These are phyloP conservation scores for Cranoglanis bouderius DNA, from an alignment of 2,113 vertebrate species.

Conservation along the genomic window DNA sequence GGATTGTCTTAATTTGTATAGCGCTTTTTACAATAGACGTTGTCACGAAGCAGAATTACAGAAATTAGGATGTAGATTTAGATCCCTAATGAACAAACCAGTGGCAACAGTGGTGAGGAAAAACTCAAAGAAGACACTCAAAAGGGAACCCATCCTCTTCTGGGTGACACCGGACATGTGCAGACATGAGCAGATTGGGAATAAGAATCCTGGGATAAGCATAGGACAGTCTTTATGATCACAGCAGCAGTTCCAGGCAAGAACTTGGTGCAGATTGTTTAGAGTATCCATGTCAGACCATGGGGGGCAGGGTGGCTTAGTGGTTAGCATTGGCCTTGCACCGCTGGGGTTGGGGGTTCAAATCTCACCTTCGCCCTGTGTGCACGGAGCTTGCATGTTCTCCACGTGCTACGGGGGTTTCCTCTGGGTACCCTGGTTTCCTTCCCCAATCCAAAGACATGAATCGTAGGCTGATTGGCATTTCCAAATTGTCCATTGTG, in stretches of 20 bases:
- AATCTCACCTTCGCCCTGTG: too few species aligned
- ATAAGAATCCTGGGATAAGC: not conserved
- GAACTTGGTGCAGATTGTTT: not conserved
- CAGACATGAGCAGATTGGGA: not conserved
- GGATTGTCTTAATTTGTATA: not conserved
- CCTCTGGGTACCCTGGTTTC: too few species aligned
- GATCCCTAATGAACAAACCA: not conserved
- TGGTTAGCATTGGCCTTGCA: too few species aligned
- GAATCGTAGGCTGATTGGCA: too few species aligned
- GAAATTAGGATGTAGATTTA: not conserved
- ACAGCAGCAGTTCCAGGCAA: not conserved
- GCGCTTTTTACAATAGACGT: not conserved
- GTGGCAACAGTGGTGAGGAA: not conserved
- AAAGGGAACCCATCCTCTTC: not conserved
- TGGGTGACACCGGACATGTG: not conserved
- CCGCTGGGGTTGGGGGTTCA: too few species aligned
- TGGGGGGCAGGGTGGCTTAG: too few species aligned
- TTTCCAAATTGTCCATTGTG: too few species aligned
- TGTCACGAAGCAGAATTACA: not conserved
- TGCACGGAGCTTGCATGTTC: too few species aligned
- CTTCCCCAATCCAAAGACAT: too few species aligned
- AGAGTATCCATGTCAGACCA: not conserved
- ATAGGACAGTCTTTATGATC: not conserved
- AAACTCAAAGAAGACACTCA: not conserved
- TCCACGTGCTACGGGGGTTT: too few species aligned